phyloP scores from a whole-genome alignment of 2,113 vertebrate species.

The Typhlomys cinereus region DNA sequence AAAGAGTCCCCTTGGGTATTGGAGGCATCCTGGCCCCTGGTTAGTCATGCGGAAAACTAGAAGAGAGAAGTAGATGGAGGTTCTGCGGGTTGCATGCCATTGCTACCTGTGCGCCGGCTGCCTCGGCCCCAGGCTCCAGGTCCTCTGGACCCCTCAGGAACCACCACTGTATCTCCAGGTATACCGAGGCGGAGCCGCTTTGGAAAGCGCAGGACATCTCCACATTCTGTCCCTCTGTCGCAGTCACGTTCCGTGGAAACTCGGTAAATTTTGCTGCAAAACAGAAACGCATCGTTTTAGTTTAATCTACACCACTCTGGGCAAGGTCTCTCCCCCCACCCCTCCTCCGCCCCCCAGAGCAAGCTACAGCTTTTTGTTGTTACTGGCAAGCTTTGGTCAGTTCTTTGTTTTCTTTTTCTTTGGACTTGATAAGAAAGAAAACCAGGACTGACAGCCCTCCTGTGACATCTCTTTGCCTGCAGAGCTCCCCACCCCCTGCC shows the following conservation, averaged over 20 bases:
- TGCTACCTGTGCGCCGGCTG: slow-evolving; percentile 89
- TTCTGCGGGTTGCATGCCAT: neutral
- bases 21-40: too few relatives aligned
- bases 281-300: slow-evolving; percentile 71
- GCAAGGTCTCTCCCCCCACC: neutral
- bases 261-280: slow-evolving; percentile 96
- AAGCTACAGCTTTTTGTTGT: neutral
- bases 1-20: too few relatives aligned
- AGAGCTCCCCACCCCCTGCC: rapidly evolving
- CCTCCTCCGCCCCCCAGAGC: neutral
- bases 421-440: neutral
- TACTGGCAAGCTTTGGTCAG: too few relatives aligned
- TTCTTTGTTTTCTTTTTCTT: neutral
- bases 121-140: slow-evolving; percentile 87
- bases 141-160: slow-evolving; percentile 91
- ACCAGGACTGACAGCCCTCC: neutral
- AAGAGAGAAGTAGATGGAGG: neutral
- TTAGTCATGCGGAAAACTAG: neutral
- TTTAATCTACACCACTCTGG: neutral
- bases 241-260: slow-evolving; percentile 94
- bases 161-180: slow-evolving; percentile 99
- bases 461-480: neutral
- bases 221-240: slow-evolving; percentile 95
- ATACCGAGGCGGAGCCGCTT: slow-evolving; percentile 93
- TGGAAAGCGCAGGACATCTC: slow-evolving; percentile 98